These are phyloP conservation scores for Chloroclysta siterata DNA, from an alignment of 2,888 invertebrate genomes.

Conservation along the genomic window DNA sequence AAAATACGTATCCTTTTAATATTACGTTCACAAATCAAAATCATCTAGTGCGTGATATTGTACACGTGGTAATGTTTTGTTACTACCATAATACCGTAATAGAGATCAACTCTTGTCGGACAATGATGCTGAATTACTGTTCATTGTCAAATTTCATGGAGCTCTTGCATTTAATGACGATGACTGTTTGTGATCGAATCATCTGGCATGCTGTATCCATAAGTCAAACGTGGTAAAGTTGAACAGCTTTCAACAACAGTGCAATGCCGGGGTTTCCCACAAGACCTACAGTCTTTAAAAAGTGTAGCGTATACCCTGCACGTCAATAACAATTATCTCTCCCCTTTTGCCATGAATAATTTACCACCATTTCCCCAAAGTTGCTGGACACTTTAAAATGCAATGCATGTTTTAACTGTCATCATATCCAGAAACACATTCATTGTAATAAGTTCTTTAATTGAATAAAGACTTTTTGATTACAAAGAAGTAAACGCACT, in stretches of 20 bases:
- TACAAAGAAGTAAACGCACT: too few species aligned
- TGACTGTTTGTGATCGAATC: too few species aligned
- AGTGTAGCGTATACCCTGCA: neutral
- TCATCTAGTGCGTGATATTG: too few species aligned
- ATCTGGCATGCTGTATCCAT: too few species aligned
- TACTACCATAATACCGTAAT: too few species aligned
- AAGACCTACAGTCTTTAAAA: neutral
- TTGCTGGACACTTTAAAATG: slow-evolving; percentile 10
- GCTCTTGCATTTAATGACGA: too few species aligned
- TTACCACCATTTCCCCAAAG: slow-evolving; percentile 2
- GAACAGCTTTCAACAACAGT: neutral
- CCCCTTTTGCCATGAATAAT: slow-evolving; percentile 12
- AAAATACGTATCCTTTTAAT: neutral
- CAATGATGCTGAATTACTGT: too few species aligned
- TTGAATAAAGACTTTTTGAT: too few species aligned
- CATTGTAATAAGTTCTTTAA: neutral
- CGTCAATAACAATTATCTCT: slow-evolving; percentile 18
- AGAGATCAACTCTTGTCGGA: too few species aligned
- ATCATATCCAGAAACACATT: neutral
- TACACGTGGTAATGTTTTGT: too few species aligned
- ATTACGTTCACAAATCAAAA: neutral
- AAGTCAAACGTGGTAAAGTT: too few species aligned
- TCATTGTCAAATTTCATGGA: too few species aligned
- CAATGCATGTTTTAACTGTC: neutral
- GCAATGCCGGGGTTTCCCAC: neutral